phyloP scores from a whole-genome alignment of 2,888 invertebrate species.

The Germaria angustata region DNA sequence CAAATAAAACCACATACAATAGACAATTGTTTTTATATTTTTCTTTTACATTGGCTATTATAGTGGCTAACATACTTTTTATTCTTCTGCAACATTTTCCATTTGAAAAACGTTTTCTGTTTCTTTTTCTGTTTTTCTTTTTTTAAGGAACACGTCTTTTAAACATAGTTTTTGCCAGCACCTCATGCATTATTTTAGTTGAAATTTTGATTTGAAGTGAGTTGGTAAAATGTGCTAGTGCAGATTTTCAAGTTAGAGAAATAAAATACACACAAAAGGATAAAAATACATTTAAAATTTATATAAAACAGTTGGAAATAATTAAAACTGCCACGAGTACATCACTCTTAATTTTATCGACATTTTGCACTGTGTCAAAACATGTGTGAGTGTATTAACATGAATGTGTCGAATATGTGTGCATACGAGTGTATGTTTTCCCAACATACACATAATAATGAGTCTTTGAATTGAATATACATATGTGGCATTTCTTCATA shows the following conservation, averaged over 20 bases:
- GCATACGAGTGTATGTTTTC: background rate
- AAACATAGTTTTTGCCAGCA: conserved; percentile 52
- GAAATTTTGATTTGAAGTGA: conserved; percentile 62
- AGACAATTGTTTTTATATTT: conserved; percentile 40
- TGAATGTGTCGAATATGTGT: background rate
- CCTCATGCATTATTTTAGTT: conserved; percentile 56
- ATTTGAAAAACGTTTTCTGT: conserved; percentile 6
- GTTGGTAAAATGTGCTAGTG: conserved; percentile 55
- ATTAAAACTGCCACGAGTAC: background rate
- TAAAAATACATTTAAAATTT: background rate
- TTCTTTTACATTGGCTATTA: conserved; percentile 45
- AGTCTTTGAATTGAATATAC: conserved; percentile 23
- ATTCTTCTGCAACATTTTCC: conserved; percentile 2
- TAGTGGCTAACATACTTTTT: conserved; percentile 46
- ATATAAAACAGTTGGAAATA: background rate
- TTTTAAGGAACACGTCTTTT: conserved; percentile 41
- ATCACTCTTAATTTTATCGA: conserved; percentile 47
- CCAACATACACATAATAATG: conserved; percentile 5
- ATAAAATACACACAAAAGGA: conserved; percentile 12
- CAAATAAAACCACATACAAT: conserved; percentile 31
- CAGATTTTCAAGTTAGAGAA: conserved; percentile 16
- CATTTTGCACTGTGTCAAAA: conserved; percentile 37
- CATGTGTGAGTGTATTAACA: conserved; percentile 51
- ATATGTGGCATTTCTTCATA: background rate
- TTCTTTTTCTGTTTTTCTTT: background rate